phyloP scores from a whole-genome alignment of 2,888 invertebrate species.

The Anodontia alba region DNA sequence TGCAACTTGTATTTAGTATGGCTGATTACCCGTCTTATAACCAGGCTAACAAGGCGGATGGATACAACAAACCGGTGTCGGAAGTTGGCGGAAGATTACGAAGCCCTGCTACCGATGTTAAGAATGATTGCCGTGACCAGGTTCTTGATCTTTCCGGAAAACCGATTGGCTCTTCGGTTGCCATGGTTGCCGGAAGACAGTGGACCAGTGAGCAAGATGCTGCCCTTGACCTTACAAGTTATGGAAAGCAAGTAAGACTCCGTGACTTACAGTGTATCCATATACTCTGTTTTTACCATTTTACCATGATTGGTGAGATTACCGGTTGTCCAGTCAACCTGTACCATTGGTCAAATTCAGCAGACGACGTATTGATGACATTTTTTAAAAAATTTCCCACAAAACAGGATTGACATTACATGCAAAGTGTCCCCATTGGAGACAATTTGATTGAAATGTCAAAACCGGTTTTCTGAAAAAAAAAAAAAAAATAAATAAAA shows the following conservation, averaged over 20 bases:
- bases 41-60: not conserved
- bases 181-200: conserved; percentile 46
- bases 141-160: conserved; percentile 54
- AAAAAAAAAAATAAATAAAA: too few relatives aligned
- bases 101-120: not conserved
- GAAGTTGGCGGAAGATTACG: conserved; percentile 23
- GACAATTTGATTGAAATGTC: too few relatives aligned
- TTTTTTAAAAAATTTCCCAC: too few relatives aligned
- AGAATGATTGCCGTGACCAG: conserved; percentile 23
- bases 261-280: too few relatives aligned
- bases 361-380: too few relatives aligned
- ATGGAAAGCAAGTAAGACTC: conserved; percentile 19
- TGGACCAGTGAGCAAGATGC: conserved; percentile 48
- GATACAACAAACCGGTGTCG: conserved; percentile 11
- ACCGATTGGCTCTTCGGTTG: conserved; percentile 20
- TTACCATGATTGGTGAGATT: too few relatives aligned
- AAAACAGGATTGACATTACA: too few relatives aligned
- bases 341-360: too few relatives aligned
- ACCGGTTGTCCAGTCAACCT: too few relatives aligned
- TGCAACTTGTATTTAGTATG: not conserved
- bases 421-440: too few relatives aligned
- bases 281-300: too few relatives aligned
- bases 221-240: conserved; percentile 48
- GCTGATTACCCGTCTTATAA: not conserved
- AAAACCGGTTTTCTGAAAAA: too few relatives aligned